Conservation (phyloP, 2,888 invertebrate species). For the Tyria jacobaeae region DNA sequence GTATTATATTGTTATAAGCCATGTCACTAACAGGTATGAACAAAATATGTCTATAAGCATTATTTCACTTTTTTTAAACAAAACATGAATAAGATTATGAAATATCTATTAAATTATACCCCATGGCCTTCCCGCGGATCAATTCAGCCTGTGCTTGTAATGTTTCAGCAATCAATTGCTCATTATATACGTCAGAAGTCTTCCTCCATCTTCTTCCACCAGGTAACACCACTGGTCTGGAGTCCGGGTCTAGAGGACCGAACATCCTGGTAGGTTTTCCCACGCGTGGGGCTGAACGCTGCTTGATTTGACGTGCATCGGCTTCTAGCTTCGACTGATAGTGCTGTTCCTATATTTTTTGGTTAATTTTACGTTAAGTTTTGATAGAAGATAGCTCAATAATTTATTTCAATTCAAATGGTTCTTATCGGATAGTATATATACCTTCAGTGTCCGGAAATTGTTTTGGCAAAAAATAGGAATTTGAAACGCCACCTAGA, state of each 20-base stretch:
- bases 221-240: constrained; percentile 91
- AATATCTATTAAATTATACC: constrained; percentile 84
- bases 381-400: background rate
- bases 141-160: constrained; percentile 94
- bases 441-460: too few relatives aligned
- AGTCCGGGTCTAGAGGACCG: constrained; percentile 88
- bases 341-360: constrained; percentile 59
- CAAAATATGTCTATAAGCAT: background rate
- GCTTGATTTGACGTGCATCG: constrained; percentile 77
- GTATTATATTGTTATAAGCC: too few relatives aligned
- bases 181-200: constrained; percentile 95
- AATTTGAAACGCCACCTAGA: too few relatives aligned
- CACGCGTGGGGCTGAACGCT: constrained; percentile 78
- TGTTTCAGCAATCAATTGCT: constrained; percentile 95
- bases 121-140: constrained; percentile 93
- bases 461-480: too few relatives aligned
- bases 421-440: too few relatives aligned
- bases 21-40: too few relatives aligned
- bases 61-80: constrained; percentile 3
- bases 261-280: constrained; percentile 79
- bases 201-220: constrained; percentile 93
- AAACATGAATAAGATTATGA: background rate
- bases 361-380: background rate
- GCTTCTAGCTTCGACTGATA: constrained; percentile 81
- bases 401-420: too few relatives aligned